Base-by-base conservation (phyloP, 2,888 invertebrate species). In the Leistus spinibarbis region DNA sequence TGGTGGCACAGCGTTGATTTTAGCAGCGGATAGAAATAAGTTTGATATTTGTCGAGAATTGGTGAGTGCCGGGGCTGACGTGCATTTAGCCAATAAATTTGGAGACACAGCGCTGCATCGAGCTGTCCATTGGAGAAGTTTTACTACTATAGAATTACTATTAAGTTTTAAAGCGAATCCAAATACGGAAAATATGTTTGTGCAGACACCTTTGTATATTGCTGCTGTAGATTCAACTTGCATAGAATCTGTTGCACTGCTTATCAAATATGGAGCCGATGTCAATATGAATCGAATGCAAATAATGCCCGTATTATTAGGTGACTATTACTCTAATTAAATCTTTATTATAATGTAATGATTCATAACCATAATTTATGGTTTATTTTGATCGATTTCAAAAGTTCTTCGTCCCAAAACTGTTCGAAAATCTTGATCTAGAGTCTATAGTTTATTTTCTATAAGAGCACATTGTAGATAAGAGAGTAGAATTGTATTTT, bases 181-280 rank as follows among this genome's bases (percentile, higher is more conserved):
- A 7, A 86, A 85, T 65, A 77, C 85, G 1, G 84, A 84, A 77
- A 88, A 88, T 78, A 81, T 84, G 54, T 80, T 88, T 40, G 86
- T 86, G 23, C 85, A 87, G 84, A 87, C 88, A n/a, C 87, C 88
- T 2, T 82, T 88, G 4, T 86, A 86, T 0, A 86, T 62, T 84
- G 86, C 81, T 77, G 77, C 87, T 20, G 84, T 87, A 83, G 86
- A 87, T 80, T 86, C 86, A 3, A 87, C 86, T 13, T 84, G 84
- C 10, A 77, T 83, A 57, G 77, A 75, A 77, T 82, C 86, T 74
- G 85, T 84, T 9, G 81, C 82, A 54, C 80, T 86, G 9, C 81
- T 88, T 57, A 85, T 88, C 76, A 80, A 85, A 16, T 79, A 86
- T 77, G 87, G 87, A 4, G 87, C 87, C 3, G 77, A 76, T n/a